Evolutionary conservation across 2,888 invertebrate genomes (phyloP).

Genomic region (Platynereis dumerilii): DNA sequence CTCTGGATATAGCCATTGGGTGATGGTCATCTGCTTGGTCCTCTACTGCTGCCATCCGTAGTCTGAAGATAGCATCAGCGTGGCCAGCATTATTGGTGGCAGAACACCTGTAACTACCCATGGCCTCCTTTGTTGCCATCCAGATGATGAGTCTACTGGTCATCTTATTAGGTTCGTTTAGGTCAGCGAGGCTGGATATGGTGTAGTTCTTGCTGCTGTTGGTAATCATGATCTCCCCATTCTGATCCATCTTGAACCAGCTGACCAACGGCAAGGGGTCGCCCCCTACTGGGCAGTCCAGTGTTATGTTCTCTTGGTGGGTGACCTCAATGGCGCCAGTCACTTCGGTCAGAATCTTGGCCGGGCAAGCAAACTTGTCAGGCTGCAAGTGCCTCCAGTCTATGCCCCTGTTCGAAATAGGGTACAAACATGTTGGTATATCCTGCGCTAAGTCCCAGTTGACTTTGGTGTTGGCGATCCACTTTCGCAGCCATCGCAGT

Average conservation of each 20-base stretch:
- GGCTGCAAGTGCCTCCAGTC: constrained; percentile 34
- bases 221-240: constrained; percentile 1
- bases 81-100: constrained; percentile 35
- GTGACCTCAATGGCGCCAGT: constrained; percentile 28
- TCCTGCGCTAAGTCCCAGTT: constrained; percentile 39
- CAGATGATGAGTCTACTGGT: constrained; percentile 24
- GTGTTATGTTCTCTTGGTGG: constrained; percentile 28
- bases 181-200: background rate
- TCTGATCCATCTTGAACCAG: constrained; percentile 29
- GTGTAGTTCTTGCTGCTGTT: constrained; percentile 4
- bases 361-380: constrained; percentile 39
- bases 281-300: constrained; percentile 35
- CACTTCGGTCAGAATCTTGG: constrained; percentile 31
- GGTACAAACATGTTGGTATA: constrained; percentile 35
- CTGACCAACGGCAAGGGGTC: constrained; percentile 35
- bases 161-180: constrained; percentile 9
- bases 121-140: constrained; percentile 22
- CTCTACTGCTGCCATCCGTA: constrained; percentile 22
- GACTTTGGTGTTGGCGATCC: constrained; percentile 24
- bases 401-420: constrained; percentile 29
- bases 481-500: constrained; percentile 37
- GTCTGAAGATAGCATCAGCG: constrained; percentile 35
- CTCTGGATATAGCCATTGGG: constrained; percentile 15
- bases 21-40: background rate
- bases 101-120: constrained; percentile 35